Base-by-base conservation (phyloP, 2,888 invertebrate species). In the Hypsopygia costalis region DNA sequence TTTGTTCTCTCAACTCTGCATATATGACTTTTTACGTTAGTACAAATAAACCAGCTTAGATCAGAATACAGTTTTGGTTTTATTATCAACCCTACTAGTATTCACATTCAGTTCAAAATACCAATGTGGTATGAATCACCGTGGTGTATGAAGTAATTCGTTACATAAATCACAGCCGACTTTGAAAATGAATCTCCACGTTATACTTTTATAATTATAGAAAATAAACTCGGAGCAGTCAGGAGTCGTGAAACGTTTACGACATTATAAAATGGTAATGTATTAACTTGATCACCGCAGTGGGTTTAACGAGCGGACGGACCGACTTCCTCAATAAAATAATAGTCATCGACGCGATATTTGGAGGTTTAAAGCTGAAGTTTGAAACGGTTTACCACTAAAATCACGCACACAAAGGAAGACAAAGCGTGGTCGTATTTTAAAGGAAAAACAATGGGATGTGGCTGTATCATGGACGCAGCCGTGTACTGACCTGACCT, bases 301-400 rank as follows among this genome's bases (percentile, higher is more conserved):
- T 66, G 52, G 67, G 62, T 75, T 80, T 83, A 81, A 85, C 77
- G 81, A 80, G 63, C 77, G 69, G 59, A 72, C 75, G 62, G 77
- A 69, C 74, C 65, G 66, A 79, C 83, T 85, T 86, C 86, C 87
- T 82, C 85, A 80, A 85, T 87, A 86, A 86, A 86, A 80, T 79
- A 69, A 81, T 80, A 69, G 69, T 63, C 68, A 72, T 68, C 68
- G 30, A 3, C 7, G 9, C 25, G 22, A 31, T 16, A 11, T 25
- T 38, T 37, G 25, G 25, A 25, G 25, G 25, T 25, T 25, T 25
- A 25, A 25, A 7, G n/a, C 25, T 25, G 2, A 25, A 25, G 8
- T 7, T 25, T 25, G 2, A 25, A 25, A n/a, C 6, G n/a, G 25
- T 25, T 25, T 25, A 25, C 16, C 16, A 16, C 16, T 16, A 16